These are phyloP conservation scores for Arctocebus calabarensis DNA, from an alignment of 2,797 vertebrate species.

Conservation along the genomic window DNA sequence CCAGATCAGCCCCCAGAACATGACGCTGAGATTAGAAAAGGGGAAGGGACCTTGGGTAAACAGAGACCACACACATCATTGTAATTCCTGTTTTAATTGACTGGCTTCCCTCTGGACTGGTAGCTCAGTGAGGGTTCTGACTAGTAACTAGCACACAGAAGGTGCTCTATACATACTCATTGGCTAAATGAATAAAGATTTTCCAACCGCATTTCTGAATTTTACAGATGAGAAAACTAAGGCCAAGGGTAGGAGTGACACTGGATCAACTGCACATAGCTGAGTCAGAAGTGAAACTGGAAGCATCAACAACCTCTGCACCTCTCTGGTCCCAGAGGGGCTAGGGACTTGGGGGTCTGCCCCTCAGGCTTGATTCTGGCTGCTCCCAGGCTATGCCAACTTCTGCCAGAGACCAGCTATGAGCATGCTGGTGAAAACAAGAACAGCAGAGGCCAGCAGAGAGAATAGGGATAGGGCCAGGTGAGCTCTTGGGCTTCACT, in stretches of 20 bases:
- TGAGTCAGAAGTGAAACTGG: conserved; percentile 4
- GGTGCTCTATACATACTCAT: background rate
- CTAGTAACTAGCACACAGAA: conserved; percentile 37
- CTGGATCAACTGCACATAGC: background rate
- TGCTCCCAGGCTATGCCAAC: background rate
- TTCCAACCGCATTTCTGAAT: conserved; percentile 43
- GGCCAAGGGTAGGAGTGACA: conserved; percentile 25
- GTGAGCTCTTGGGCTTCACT: background rate
- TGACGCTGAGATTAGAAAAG: background rate
- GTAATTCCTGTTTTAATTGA: conserved; percentile 72
- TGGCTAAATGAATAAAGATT: conserved; percentile 49
- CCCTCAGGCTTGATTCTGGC: background rate
- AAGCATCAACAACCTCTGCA: conserved; percentile 9
- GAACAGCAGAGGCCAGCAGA: background rate
- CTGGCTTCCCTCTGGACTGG: conserved; percentile 42
- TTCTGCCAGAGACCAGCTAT: conserved; percentile 45
- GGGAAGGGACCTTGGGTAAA: conserved; percentile 19
- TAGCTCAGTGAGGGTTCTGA: conserved; percentile 23
- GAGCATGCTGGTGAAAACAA: background rate
- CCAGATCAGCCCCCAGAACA: too few species aligned
- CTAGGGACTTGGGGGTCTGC: conserved; percentile 31
- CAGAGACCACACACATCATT: conserved; percentile 38
- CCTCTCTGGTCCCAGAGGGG: background rate
- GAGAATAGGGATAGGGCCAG: background rate
- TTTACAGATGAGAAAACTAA: conserved; percentile 57